Percentiles rank a stretch among this genome's conserved stretches.
Conservation (phyloP, 2,797 vertebrate species). For the Sebastes kiyomatsui region DNA sequence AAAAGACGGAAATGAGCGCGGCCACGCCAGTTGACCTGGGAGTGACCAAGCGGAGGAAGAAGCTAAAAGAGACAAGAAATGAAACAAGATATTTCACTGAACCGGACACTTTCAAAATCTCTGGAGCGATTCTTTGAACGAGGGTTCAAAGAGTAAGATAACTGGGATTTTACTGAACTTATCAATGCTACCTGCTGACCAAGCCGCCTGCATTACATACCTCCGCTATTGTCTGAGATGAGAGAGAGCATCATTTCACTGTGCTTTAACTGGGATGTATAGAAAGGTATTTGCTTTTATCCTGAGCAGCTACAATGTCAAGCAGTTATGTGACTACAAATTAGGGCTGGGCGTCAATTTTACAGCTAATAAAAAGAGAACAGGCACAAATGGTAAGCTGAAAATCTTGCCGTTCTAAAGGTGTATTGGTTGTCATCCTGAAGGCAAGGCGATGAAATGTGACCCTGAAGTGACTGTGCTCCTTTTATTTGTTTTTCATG, state of each 20-base stretch:
- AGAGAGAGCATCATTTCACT: not conserved
- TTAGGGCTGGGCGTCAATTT: too few species aligned
- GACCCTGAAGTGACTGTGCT: too few species aligned
- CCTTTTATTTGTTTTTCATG: too few species aligned
- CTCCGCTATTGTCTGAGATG: not conserved
- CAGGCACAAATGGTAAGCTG: too few species aligned
- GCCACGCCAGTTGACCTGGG: conserved; percentile 25
- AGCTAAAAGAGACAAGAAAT: conserved; percentile 17
- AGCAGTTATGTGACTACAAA: not conserved
- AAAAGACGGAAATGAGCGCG: conserved; percentile 15
- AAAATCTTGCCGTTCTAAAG: too few species aligned
- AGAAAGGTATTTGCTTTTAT: not conserved
- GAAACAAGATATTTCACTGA: conserved; percentile 14
- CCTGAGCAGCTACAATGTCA: not conserved
- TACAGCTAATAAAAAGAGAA: too few species aligned
- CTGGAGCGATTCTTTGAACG: not conserved
- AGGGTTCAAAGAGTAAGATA: conserved; percentile 12
- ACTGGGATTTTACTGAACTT: not conserved
- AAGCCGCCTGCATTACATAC: not conserved
- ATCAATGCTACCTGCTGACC: not conserved
- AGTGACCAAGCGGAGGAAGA: conserved; percentile 10
- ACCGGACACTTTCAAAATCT: conserved; percentile 11
- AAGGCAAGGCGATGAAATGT: too few species aligned
- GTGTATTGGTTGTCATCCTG: too few species aligned
- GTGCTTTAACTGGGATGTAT: not conserved